A percentile compares a stretch with the other conserved stretches of the same genome.
Conservation (phyloP, 92 coral and sea anemone species). For the Meandrina meandrites region DNA sequence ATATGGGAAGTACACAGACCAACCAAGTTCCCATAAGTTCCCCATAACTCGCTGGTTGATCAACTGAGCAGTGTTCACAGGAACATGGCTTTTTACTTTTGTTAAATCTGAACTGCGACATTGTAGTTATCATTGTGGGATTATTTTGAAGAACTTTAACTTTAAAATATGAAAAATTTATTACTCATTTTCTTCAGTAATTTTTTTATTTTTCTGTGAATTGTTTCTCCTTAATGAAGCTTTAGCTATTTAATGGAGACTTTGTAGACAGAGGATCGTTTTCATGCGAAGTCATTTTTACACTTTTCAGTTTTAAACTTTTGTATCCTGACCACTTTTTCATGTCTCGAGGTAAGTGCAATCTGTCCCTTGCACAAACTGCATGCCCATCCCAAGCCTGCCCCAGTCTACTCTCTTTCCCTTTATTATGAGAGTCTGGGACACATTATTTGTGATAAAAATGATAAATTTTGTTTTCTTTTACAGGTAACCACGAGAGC, state of each 20-base stretch:
- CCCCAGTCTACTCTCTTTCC: neutral
- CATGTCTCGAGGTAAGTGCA: constrained; percentile 92
- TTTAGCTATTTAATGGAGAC: constrained; percentile 96
- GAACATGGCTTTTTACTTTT: too few species aligned
- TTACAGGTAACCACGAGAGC: constrained; percentile 94
- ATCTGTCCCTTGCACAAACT: neutral
- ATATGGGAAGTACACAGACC: too few species aligned
- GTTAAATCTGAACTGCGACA: too few species aligned
- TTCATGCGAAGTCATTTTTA: constrained; percentile 98
- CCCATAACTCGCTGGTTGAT: too few species aligned
- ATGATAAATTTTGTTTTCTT: neutral
- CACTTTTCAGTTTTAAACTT: constrained; percentile 92
- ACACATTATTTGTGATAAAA: neutral
- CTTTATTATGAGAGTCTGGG: neutral
- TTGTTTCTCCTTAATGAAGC: constrained; percentile 36
- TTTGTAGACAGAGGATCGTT: constrained; percentile 99
- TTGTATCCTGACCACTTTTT: constrained; percentile 93
- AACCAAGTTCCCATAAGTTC: too few species aligned
- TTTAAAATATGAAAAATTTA: too few species aligned
- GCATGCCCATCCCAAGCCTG: neutral
- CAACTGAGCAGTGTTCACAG: too few species aligned
- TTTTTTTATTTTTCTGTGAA: too few species aligned
- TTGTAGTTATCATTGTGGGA: too few species aligned
- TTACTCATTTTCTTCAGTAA: too few species aligned
- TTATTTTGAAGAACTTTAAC: too few species aligned